phyloP scores from a whole-genome alignment of 2,797 vertebrate species.

The Triplophysa yarkandensis region DNA sequence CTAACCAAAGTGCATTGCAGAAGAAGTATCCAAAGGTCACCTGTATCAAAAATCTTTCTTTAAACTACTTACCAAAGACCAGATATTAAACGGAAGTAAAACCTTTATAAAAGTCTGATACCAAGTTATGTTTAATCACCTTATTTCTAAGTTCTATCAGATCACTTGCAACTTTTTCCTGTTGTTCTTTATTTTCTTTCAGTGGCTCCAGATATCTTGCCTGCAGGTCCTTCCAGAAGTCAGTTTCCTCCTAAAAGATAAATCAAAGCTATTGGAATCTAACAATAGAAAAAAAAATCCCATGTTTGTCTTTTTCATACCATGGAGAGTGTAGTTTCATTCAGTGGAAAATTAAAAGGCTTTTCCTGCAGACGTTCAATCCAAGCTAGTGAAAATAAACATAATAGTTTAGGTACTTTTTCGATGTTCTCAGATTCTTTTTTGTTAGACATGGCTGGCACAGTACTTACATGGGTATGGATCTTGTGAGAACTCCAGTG shows the following conservation, averaged over 20 bases:
- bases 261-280: background rate
- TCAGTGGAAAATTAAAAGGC: background rate
- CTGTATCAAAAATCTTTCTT: slow-evolving; percentile 32
- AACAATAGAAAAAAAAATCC: background rate
- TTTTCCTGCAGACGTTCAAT: background rate
- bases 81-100: too few relatives aligned
- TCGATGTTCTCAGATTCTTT: too few relatives aligned
- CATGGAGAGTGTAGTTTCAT: background rate
- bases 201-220: slow-evolving; percentile 68
- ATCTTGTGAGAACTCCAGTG: background rate
- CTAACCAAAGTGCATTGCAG: slow-evolving; percentile 61
- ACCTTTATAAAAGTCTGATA: background rate
- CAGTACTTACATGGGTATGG: background rate
- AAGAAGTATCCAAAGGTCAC: slow-evolving; percentile 59
- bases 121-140: slow-evolving; percentile 45
- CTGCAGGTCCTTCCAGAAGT: slow-evolving; percentile 65
- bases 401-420: background rate
- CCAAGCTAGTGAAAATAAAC: background rate
- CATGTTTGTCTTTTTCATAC: background rate
- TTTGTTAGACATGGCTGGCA: background rate
- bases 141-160: slow-evolving; percentile 70
- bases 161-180: slow-evolving; percentile 58
- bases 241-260: slow-evolving; percentile 61
- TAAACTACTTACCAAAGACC: background rate
- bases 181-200: slow-evolving; percentile 61